A percentile compares a stretch with the other conserved stretches of the same genome.
Conservation (phyloP, 2,888 invertebrate genomes). For the Antheraea yamamai region DNA sequence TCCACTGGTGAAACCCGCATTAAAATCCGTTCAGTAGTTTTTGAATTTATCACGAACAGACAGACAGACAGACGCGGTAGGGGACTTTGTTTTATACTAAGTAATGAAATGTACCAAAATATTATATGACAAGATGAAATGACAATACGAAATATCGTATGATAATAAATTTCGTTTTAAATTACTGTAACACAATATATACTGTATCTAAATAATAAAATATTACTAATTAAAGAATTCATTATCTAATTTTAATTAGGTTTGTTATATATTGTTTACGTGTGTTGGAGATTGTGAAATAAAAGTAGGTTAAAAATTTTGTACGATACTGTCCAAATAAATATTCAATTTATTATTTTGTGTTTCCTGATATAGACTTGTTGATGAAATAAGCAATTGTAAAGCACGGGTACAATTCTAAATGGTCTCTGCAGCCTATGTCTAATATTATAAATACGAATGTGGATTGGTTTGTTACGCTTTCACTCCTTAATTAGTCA, state of each 20-base stretch:
- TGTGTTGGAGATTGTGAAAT: not conserved
- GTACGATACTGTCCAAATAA: not conserved
- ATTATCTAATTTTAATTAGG: slow-evolving; percentile 2
- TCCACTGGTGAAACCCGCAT: too few relatives aligned
- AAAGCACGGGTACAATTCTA: too few relatives aligned
- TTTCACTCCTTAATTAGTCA: too few relatives aligned
- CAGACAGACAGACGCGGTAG: too few relatives aligned
- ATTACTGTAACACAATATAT: not conserved
- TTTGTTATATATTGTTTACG: not conserved
- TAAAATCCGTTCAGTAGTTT: too few relatives aligned
- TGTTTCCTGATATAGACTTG: too few relatives aligned
- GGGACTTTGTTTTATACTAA: too few relatives aligned
- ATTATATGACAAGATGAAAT: not conserved
- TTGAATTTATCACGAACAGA: too few relatives aligned
- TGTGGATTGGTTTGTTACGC: too few relatives aligned
- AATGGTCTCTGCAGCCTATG: too few relatives aligned
- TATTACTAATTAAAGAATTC: not conserved
- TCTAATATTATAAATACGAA: too few relatives aligned
- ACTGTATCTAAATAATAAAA: not conserved
- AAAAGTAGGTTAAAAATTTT: not conserved
- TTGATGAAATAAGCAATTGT: too few relatives aligned
- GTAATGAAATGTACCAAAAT: not conserved
- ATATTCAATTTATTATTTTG: not conserved
- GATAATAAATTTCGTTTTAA: not conserved
- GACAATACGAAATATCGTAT: not conserved